These are phyloP conservation scores for Pachypeltis micranthus DNA, from an alignment of 1,140 invertebrate genomes.

Conservation along the genomic window DNA sequence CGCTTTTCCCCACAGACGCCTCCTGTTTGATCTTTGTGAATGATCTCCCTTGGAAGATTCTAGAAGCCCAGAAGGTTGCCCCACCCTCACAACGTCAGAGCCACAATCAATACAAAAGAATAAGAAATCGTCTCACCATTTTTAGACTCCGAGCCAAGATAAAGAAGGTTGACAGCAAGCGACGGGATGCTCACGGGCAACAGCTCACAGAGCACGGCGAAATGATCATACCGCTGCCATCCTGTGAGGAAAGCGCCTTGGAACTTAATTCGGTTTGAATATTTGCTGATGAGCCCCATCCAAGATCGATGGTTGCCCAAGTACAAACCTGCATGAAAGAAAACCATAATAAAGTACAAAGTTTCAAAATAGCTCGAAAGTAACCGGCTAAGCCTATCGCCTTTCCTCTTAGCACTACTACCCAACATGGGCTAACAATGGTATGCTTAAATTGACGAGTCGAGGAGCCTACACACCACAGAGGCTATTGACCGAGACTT, in stretches of 20 bases:
- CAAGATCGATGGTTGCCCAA: slow-evolving; percentile 25
- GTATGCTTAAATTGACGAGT: no score
- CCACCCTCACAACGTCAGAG: not conserved
- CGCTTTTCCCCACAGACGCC: not conserved
- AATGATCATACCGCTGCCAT: slow-evolving; percentile 47
- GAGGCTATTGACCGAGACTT: no score
- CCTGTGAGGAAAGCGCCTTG: slow-evolving; percentile 25
- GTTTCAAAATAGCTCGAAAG: no score
- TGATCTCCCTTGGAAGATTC: not conserved
- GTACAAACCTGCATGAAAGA: slow-evolving; percentile 26
- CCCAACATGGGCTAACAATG: no score
- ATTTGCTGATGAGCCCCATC: slow-evolving; percentile 19
- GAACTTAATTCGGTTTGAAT: slow-evolving; percentile 15
- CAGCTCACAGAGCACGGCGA: slow-evolving; percentile 51
- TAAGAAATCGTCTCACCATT: slow-evolving; percentile 7
- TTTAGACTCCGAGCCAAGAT: slow-evolving; percentile 23
- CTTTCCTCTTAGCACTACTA: no score
- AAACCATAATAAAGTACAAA: not conserved
- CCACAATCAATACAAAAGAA: not conserved
- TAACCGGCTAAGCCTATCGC: no score
- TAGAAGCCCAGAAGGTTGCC: not conserved
- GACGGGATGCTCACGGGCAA: slow-evolving; percentile 48
- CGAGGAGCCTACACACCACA: no score
- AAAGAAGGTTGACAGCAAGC: slow-evolving; percentile 37
- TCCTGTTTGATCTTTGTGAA: not conserved